Percentiles rank a stretch among this genome's conserved stretches.
Evolutionary conservation across 2,113 vertebrate genomes (phyloP).

Genomic region (Chiloscyllium plagiosum): DNA sequence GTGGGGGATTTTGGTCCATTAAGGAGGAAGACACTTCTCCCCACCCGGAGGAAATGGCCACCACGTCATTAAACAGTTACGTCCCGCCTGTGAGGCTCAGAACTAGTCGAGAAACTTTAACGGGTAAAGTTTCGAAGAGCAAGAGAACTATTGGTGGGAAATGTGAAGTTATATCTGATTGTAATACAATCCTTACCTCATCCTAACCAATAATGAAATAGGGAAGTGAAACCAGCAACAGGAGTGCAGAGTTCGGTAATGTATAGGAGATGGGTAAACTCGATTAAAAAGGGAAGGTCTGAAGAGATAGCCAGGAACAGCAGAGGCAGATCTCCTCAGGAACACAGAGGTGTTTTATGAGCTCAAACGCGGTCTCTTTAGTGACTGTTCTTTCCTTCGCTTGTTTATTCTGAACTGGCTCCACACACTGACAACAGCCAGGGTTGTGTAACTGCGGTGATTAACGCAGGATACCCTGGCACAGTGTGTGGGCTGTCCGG

Average conservation of each 20-base stretch:
- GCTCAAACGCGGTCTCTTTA: neutral
- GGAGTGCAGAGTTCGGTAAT: neutral
- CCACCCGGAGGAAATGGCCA: constrained; percentile 23
- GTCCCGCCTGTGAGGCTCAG: neutral
- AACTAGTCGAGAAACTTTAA: neutral
- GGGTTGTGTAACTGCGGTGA: constrained; percentile 13
- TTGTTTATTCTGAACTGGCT: constrained; percentile 8
- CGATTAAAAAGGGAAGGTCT: neutral
- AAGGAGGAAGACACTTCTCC: constrained; percentile 9
- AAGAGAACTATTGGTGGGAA: neutral
- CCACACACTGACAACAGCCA: constrained; percentile 7
- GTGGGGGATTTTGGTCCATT: neutral
- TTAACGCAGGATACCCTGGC: constrained; percentile 3
- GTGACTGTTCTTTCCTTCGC: neutral
- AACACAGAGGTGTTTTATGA: neutral
- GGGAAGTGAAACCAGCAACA: neutral
- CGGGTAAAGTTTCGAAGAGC: neutral
- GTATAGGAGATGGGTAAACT: neutral
- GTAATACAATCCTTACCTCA: neutral
- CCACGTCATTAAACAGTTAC: constrained; percentile 27
- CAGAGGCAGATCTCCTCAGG: neutral
- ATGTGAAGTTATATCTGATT: neutral
- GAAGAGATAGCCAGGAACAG: neutral
- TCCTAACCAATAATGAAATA: neutral
- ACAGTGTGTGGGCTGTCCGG: constrained; percentile 26